Conservation (phyloP, 2,113 vertebrate species). For the Microcebus lehilahytsara region DNA sequence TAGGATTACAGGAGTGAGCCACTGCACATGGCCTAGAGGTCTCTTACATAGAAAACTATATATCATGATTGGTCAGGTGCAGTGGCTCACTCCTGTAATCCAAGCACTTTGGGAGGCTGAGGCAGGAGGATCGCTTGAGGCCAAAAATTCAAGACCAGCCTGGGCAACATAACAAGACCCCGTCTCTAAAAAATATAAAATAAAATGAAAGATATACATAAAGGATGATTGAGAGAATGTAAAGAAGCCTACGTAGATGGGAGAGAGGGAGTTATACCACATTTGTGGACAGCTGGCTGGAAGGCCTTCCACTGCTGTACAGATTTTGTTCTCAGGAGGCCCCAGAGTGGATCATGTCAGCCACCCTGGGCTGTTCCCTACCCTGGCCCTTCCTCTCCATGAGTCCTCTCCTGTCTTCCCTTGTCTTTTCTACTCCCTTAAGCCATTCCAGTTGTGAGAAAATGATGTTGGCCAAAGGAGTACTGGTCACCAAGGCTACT, state of each 20-base stretch:
- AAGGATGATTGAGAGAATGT: background rate
- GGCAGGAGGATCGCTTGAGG: too few relatives aligned
- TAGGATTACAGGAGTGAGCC: too few relatives aligned
- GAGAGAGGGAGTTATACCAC: background rate
- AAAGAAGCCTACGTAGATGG: background rate
- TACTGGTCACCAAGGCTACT: background rate
- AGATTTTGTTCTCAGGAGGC: background rate
- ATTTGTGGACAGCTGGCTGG: background rate
- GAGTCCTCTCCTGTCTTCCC: background rate
- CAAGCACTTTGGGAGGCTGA: too few relatives aligned
- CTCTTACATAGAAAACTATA: background rate
- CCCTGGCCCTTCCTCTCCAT: background rate
- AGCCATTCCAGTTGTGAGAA: background rate
- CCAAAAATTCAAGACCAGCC: too few relatives aligned
- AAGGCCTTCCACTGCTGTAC: background rate
- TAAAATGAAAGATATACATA: too few relatives aligned
- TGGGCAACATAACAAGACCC: too few relatives aligned
- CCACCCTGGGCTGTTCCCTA: background rate
- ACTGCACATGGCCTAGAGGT: too few relatives aligned
- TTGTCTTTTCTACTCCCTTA: background rate
- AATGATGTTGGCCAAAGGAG: background rate
- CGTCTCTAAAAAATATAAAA: too few relatives aligned
- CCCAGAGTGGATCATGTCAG: too few relatives aligned
- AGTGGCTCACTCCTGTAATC: too few relatives aligned
- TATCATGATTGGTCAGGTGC: background rate